Evolutionary conservation across 2,888 invertebrate species (phyloP).

Genomic region (Eupithecia inturbata): DNA sequence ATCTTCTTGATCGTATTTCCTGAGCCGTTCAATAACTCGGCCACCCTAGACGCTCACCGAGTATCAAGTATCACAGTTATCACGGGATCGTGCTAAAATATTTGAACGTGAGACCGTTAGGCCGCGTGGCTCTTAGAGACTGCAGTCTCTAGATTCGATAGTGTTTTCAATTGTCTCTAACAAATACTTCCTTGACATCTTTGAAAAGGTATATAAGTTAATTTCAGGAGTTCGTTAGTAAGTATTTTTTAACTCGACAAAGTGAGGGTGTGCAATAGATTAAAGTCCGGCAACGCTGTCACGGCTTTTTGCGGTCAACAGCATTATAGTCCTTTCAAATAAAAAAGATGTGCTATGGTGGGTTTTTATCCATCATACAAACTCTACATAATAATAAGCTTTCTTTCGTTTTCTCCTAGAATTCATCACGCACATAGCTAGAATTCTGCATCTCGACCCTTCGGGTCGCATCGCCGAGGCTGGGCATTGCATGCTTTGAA

Average conservation of each 20-base stretch:
- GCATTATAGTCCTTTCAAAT: too few species aligned
- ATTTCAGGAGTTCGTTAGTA: background rate
- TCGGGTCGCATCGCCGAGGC: background rate
- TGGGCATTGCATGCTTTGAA: background rate
- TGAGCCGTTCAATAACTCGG: background rate
- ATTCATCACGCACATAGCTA: background rate
- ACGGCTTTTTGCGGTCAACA: too few species aligned
- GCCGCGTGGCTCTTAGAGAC: conserved; percentile 38
- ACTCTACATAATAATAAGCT: background rate
- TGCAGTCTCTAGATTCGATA: conserved; percentile 35
- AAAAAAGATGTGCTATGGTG: too few species aligned
- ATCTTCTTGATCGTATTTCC: background rate
- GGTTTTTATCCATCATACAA: background rate
- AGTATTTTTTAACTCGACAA: background rate
- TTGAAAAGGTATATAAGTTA: too few species aligned
- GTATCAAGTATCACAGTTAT: conserved; percentile 37
- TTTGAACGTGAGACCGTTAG: conserved; percentile 73
- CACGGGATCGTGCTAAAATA: conserved; percentile 54
- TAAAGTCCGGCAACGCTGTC: too few species aligned
- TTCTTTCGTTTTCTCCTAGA: background rate
- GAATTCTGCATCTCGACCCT: background rate
- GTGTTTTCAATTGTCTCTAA: background rate
- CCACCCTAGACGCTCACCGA: conserved; percentile 20
- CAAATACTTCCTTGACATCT: background rate
- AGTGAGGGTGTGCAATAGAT: background rate